These are phyloP conservation scores for Melitaea cinxia DNA, from an alignment of 1,140 invertebrate genomes.

Conservation along the genomic window DNA sequence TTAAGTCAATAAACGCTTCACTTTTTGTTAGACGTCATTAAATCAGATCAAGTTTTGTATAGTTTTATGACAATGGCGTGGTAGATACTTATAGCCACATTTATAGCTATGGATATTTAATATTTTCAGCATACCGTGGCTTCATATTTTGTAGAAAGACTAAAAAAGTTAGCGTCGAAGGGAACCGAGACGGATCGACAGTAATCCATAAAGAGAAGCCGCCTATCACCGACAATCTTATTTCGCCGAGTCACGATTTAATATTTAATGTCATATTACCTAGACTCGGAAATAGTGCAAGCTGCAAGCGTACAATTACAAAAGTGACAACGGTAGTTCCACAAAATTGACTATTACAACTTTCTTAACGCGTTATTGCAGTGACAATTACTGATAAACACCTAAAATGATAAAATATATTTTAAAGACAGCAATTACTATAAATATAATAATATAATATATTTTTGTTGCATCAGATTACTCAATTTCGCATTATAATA, in stretches of 20 bases:
- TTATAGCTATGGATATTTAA: no score
- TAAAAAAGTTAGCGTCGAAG: background rate
- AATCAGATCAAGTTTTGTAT: no score
- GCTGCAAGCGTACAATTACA: constrained; percentile 45
- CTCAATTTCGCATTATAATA: no score
- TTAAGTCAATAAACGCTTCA: no score
- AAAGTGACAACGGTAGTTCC: constrained; percentile 43
- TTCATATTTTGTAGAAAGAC: background rate
- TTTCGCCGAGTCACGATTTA: constrained; percentile 47
- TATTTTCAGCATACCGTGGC: no score
- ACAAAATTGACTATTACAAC: constrained; percentile 47
- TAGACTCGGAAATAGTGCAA: constrained; percentile 44
- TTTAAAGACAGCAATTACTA: constrained; percentile 3
- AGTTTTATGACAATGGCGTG: no score
- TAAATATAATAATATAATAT: no score
- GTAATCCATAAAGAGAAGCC: constrained; percentile 33
- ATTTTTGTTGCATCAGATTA: no score
- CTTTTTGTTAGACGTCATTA: no score
- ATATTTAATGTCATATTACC: constrained; percentile 54
- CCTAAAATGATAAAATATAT: constrained; percentile 38
- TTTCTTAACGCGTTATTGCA: constrained; percentile 42
- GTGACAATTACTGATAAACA: constrained; percentile 44
- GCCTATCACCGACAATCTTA: constrained; percentile 45
- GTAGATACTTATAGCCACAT: no score
- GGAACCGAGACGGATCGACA: background rate